These are phyloP conservation scores for Drosophila cognata DNA, from an alignment of 2,888 invertebrate species.

Conservation along the genomic window DNA sequence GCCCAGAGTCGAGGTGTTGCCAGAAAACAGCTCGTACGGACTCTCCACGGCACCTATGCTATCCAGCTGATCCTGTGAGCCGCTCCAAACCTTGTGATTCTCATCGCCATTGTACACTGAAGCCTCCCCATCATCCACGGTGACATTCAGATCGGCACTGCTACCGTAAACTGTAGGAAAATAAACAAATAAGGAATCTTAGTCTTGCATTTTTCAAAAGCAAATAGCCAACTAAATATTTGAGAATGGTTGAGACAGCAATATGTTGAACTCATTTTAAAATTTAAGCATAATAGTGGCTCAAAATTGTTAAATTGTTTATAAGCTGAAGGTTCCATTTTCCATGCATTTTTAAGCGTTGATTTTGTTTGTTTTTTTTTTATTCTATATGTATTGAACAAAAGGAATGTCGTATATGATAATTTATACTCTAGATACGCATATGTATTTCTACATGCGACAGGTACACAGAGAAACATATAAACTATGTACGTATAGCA, in stretches of 20 bases:
- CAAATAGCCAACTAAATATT: neutral
- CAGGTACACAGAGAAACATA: neutral
- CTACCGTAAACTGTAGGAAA: constrained; percentile 84
- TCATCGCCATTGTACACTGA: constrained; percentile 96
- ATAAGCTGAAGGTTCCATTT: neutral
- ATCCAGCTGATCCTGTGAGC: constrained; percentile 90
- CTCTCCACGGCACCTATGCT: constrained; percentile 86
- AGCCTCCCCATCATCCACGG: constrained; percentile 89
- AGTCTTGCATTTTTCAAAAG: neutral
- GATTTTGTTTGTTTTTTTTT: neutral
- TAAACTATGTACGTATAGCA: neutral
- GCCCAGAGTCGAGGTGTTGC: constrained; percentile 86
- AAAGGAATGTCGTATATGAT: neutral
- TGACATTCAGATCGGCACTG: constrained; percentile 85
- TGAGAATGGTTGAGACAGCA: neutral
- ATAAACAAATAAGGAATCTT: neutral
- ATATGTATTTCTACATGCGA: neutral
- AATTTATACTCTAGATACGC: neutral
- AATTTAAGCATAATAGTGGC: neutral
- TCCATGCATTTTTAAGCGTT: neutral
- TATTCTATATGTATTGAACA: neutral
- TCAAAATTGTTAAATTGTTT: neutral
- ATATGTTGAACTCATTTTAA: neutral
- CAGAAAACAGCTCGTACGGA: constrained; percentile 89
- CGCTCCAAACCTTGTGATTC: constrained; percentile 97